Base-by-base conservation (phyloP, 2,797 vertebrate species). In the Hydrocynus forskahlii region DNA sequence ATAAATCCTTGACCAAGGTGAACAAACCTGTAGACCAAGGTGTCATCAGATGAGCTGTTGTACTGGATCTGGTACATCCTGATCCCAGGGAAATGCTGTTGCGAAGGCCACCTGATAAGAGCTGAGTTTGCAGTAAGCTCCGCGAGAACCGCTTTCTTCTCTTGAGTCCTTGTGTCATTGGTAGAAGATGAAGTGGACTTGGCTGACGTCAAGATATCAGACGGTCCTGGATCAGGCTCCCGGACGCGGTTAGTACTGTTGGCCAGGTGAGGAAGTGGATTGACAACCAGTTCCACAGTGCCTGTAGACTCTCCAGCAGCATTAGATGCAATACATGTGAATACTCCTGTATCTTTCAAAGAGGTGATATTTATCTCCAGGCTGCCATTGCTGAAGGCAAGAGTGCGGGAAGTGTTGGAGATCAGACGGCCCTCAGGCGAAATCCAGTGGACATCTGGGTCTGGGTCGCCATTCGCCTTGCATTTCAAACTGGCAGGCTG, bases 321-420 rank as follows among this genome's bases (percentile, higher is more conserved):
- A 0, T 99, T 99, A 0, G 97, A 97, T 0, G 97, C 97, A 0
- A 99, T 98, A 79, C 97, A 99, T 0, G 96, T 98, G 72, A 97
- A 99, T 8, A 91, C 93, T 0, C 97, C 97, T 0, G 95, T 95
- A 1, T 99, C 97, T 0, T 92, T 92, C 0, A 94, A 88, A 0
- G 95, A 94, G 0, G 95, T 93, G 62, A 90, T 94, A 73, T 95
- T 82, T 64, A 99, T 96, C 76, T 99, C 97, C 85, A 99, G 85
- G 0, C 97, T 98, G 0, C 97, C 97, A 0, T 99, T 99, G 8
- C 92, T 92, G 0, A 96, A 98, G n/a, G 96, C 96, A 0, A 95
- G 10, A 1, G 95, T 97, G 21, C 96, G 90, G 3, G 95, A 94
- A 0, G 96, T 96, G 92, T 98, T 98, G 3, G 96, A 93, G 9